Conservation (phyloP, 2,888 invertebrate species). For the Pheosia gnoma region DNA sequence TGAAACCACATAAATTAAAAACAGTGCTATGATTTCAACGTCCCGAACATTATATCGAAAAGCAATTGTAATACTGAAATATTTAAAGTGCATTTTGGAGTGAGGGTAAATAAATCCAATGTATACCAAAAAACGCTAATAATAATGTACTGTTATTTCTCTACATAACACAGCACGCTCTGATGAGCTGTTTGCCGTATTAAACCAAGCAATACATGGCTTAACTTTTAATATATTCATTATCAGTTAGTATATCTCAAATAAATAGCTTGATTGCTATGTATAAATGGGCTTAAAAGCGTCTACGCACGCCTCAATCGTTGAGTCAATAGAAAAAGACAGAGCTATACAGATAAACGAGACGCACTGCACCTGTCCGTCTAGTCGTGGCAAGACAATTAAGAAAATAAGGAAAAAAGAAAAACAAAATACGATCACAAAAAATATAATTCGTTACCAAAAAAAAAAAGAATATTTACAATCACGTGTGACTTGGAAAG, state of each 20-base stretch:
- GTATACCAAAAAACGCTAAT: neutral
- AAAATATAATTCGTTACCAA: conserved; percentile 79
- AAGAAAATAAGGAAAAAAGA: conserved; percentile 38
- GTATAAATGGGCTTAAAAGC: neutral
- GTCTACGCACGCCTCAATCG: neutral
- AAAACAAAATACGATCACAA: conserved; percentile 68
- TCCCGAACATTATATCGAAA: neutral
- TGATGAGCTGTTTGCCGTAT: conserved; percentile 26
- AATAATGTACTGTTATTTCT: conserved; percentile 5
- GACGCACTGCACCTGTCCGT: neutral
- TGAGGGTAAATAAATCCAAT: conserved; percentile 16
- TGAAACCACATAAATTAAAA: neutral
- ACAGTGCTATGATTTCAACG: neutral
- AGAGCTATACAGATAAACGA: neutral
- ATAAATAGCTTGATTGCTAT: neutral
- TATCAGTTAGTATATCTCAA: neutral
- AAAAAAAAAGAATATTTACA: conserved; percentile 74
- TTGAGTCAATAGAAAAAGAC: neutral
- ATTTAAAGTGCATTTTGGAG: neutral
- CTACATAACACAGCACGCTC: conserved; percentile 33
- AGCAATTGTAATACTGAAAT: neutral
- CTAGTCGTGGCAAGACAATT: conserved; percentile 8
- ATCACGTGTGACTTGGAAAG: conserved; percentile 47
- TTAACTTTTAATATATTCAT: neutral
- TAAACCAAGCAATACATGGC: conserved; percentile 16